phyloP scores from a whole-genome alignment of 2,113 vertebrate genomes.

The Hassar affinis region DNA sequence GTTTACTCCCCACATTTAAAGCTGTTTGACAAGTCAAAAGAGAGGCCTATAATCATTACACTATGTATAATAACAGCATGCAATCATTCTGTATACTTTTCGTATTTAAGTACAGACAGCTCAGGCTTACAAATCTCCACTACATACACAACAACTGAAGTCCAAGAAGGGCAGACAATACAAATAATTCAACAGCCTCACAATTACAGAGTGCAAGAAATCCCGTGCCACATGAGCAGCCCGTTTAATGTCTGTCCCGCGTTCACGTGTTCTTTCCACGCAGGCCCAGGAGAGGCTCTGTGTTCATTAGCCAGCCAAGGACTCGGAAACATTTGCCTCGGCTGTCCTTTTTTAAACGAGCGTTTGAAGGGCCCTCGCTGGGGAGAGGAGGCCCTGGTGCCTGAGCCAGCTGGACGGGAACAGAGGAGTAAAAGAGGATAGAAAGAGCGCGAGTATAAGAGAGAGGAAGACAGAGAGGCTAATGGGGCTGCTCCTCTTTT shows the following conservation, averaged over 20 bases:
- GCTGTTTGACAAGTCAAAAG: constrained; percentile 16
- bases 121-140: constrained; percentile 2
- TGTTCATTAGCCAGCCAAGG: constrained; percentile 70
- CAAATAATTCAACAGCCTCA: constrained; percentile 37
- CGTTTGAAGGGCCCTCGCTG: constrained; percentile 56
- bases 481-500: constrained; percentile 67
- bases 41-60: constrained; percentile 9
- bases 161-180: constrained; percentile 26
- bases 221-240: neutral
- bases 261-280: constrained; percentile 8
- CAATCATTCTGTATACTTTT: constrained; percentile 18
- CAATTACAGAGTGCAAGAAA: neutral
- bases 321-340: constrained; percentile 61
- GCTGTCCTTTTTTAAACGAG: constrained; percentile 61
- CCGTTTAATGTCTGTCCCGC: constrained; percentile 27
- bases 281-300: constrained; percentile 62
- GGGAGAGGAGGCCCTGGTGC: constrained; percentile 61
- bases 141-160: constrained; percentile 3
- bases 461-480: constrained; percentile 43
- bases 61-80: constrained; percentile 5
- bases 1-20: constrained; percentile 15
- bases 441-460: constrained; percentile 24
- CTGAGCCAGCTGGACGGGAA: constrained; percentile 63
- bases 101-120: constrained; percentile 33
- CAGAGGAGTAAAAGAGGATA: constrained; percentile 19